phyloP scores from a whole-genome alignment of 92 coral and sea anemone species.

The Actinernus sp. region DNA sequence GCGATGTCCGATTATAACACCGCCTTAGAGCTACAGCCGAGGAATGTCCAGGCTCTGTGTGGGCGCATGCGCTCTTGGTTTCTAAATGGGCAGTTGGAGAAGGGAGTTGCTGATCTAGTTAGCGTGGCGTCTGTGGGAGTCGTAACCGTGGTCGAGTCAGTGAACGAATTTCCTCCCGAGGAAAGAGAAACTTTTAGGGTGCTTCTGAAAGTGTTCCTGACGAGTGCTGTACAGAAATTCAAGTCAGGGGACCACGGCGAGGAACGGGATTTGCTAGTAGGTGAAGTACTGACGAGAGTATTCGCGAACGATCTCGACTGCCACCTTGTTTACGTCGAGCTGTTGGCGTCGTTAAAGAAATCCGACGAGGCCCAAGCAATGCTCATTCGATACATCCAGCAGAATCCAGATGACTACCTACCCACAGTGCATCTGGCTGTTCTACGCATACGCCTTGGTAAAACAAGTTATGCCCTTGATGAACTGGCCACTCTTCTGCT shows the following conservation, averaged over 20 bases:
- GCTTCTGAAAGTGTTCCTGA: slow-evolving; percentile 51
- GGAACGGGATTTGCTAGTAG: slow-evolving; percentile 54
- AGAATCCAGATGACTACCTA: slow-evolving; percentile 71
- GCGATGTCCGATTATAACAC: slow-evolving; percentile 81
- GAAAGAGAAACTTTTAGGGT: slow-evolving; percentile 42
- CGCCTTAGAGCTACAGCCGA: slow-evolving; percentile 74
- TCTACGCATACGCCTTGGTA: slow-evolving; percentile 77
- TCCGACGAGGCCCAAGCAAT: slow-evolving; percentile 91
- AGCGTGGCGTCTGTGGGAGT: slow-evolving; percentile 42
- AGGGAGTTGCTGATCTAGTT: slow-evolving; percentile 52
- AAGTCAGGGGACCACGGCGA: slow-evolving; percentile 5
- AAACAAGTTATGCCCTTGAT: slow-evolving; percentile 64
- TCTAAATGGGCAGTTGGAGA: slow-evolving; percentile 43
- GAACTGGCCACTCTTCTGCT: slow-evolving; percentile 70
- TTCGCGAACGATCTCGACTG: slow-evolving; percentile 70
- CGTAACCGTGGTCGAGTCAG: slow-evolving; percentile 47
- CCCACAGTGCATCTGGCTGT: slow-evolving; percentile 81
- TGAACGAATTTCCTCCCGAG: slow-evolving; percentile 50
- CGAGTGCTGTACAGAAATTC: slow-evolving; percentile 22
- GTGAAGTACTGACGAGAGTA: slow-evolving; percentile 79
- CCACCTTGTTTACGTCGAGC: slow-evolving; percentile 77
- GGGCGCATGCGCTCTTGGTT: slow-evolving; percentile 73
- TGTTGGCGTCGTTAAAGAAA: slow-evolving; percentile 66
- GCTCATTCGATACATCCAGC: slow-evolving; percentile 72
- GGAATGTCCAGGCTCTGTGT: slow-evolving; percentile 77